Evolutionary conservation across 2,113 vertebrate genomes (phyloP), one percentile per base, ranked within the genome.

Genomic region (Otolemur garnettii): DNA sequence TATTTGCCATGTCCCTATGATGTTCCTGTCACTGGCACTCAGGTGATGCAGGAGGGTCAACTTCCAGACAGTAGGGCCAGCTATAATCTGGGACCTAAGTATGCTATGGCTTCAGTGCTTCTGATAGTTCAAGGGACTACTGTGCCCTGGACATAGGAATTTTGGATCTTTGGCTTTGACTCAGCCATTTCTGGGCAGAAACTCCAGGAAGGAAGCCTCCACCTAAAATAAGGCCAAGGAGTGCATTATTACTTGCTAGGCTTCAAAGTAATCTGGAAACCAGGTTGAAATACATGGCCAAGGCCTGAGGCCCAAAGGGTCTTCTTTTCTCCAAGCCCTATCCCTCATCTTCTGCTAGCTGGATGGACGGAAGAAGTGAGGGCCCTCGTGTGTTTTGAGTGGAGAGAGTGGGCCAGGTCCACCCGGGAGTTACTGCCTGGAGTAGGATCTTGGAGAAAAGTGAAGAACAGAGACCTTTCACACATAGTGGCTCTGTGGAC

Each of bases 331-430:
- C 21, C 9, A n/a, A 87, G 45, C 18, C 68, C 42, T 33, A 11
- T 24, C 7, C 28, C 77, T 80, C 4, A 21, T 24, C n/a, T 42
- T 19, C 57, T 30, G 59, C 64, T 2, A 2, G n/a, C 7, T 5
- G 60, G 30, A 11, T 4, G 13, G 12, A 15, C 4, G 2, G 26
- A 57, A 30, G 60, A 5, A 8, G 28, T 11, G 82, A 75, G 15
- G 57, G n/a, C 15, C 59, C 81, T 4, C 5, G 57, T 0, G 1
- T 21, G 15, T 9, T 4, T 1, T 1, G 30, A 64, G 35, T 35
- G 19, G 28, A 72, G n/a, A 42, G 45, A 53, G 10, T 26, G 19
- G 5, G 33, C 57, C 69, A 19, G 19, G 72, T 17, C 18, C 53
- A 68, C 38, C 22, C 22, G 1, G 21, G 87, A 17, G 19, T 35